phyloP scores from a whole-genome alignment of 2,113 vertebrate species.

The Podocnemis expansa region DNA sequence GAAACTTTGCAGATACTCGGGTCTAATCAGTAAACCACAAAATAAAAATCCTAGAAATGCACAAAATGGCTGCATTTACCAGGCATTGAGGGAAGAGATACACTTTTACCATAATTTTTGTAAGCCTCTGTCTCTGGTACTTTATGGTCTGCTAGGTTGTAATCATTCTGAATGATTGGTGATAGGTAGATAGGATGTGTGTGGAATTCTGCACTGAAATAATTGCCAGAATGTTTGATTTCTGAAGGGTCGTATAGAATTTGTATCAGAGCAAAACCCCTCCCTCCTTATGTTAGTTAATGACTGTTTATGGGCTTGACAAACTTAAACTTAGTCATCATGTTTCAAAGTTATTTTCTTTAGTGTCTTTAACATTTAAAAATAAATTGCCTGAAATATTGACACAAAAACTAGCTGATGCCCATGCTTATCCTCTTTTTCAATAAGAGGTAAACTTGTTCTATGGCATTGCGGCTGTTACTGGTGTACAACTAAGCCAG shows the following conservation, averaged over 20 bases:
- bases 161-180: background rate
- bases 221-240: background rate
- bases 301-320: background rate
- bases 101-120: background rate
- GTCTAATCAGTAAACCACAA: background rate
- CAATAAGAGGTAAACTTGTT: background rate
- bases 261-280: background rate
- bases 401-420: background rate
- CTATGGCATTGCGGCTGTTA: background rate
- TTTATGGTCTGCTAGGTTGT: background rate
- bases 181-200: background rate
- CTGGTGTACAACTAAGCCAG: background rate
- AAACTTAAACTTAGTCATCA: too few species aligned
- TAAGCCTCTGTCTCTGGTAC: background rate
- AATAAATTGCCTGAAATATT: background rate
- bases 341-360: background rate
- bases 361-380: background rate
- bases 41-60: background rate
- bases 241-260: too few species aligned
- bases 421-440: background rate
- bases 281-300: background rate
- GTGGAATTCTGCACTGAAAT: background rate
- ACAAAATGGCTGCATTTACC: background rate
- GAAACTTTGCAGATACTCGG: background rate
- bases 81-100: background rate